Conservation (phyloP, 64 coral and sea anemone genomes). For the Platygyra sinensis region DNA sequence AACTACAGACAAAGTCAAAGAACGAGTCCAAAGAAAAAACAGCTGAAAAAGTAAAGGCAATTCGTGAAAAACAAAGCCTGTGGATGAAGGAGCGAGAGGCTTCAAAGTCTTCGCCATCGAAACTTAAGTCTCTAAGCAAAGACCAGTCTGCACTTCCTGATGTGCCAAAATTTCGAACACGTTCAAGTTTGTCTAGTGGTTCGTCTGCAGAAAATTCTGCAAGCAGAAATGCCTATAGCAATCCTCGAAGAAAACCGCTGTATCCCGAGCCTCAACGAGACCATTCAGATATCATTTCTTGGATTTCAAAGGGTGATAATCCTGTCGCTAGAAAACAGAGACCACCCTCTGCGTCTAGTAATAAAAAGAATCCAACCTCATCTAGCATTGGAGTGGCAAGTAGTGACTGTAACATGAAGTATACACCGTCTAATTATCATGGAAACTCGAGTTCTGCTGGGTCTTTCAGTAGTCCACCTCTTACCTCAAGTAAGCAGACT, state of each 20-base stretch:
- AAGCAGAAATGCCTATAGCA: slow-evolving; percentile 33
- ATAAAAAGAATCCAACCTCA: slow-evolving; percentile 19
- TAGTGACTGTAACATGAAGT: slow-evolving; percentile 2
- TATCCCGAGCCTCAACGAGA: slow-evolving; percentile 74
- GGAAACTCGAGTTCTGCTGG: slow-evolving; percentile 16
- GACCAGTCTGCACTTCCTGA: slow-evolving; percentile 17
- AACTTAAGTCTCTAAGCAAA: slow-evolving; percentile 27
- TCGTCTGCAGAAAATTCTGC: slow-evolving; percentile 18
- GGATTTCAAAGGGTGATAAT: slow-evolving; percentile 61
- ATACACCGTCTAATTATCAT: slow-evolving; percentile 39
- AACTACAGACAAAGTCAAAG: slow-evolving; percentile 47
- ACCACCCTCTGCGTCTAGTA: slow-evolving; percentile 31
- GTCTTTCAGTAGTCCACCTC: background rate
- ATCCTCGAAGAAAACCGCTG: slow-evolving; percentile 84
- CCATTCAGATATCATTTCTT: slow-evolving; percentile 75
- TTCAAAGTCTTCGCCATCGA: slow-evolving; percentile 22
- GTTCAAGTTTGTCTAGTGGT: slow-evolving; percentile 1
- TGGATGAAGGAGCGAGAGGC: slow-evolving; percentile 95
- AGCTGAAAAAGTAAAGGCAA: slow-evolving; percentile 73
- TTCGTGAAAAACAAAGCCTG: slow-evolving; percentile 80
- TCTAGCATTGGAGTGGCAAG: background rate
- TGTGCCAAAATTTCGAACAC: slow-evolving; percentile 34
- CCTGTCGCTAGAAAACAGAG: slow-evolving; percentile 37
- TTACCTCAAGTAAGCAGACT: slow-evolving; percentile 33
- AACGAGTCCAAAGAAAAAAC: slow-evolving; percentile 58